Evolutionary conservation across 35 echinoderm and acorn worm genomes (phyloP).

Genomic region (Lytechinus pictus): DNA sequence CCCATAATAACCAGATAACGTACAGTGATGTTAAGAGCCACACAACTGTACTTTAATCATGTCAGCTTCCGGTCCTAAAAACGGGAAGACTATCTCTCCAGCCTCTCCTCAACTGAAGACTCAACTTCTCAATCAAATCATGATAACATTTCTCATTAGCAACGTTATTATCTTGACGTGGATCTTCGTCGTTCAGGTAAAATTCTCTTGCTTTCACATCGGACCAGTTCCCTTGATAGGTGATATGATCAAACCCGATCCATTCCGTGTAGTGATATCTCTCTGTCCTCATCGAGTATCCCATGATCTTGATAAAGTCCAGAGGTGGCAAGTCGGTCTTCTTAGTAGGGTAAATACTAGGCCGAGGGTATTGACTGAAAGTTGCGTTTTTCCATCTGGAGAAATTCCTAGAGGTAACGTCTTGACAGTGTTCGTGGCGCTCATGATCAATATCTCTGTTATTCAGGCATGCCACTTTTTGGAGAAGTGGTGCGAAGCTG

Average conservation of each 20-base stretch:
- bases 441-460: background rate
- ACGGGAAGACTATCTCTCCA: conserved; percentile 80
- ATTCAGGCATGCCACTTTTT: background rate
- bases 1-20: too few species aligned
- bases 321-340: conserved; percentile 69
- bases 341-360: conserved; percentile 62
- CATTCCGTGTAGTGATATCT: conserved; percentile 90
- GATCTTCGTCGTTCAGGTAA: conserved; percentile 73
- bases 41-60: background rate
- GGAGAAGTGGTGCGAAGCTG: conserved; percentile 73
- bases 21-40: too few species aligned
- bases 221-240: conserved; percentile 71
- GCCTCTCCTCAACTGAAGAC: conserved; percentile 56
- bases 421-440: background rate
- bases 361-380: conserved; percentile 90
- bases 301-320: conserved; percentile 87
- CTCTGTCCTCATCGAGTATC: conserved; percentile 67
- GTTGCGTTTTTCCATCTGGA: conserved; percentile 78
- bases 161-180: conserved; percentile 83
- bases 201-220: conserved; percentile 88
- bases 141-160: conserved; percentile 53
- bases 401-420: background rate
- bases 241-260: conserved; percentile 83
- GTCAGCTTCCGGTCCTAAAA: background rate
- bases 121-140: conserved; percentile 58